A percentile compares a stretch with the other conserved stretches of the same genome.
Conservation (phyloP, 2,113 vertebrate genomes). For the Alethe diademata region DNA sequence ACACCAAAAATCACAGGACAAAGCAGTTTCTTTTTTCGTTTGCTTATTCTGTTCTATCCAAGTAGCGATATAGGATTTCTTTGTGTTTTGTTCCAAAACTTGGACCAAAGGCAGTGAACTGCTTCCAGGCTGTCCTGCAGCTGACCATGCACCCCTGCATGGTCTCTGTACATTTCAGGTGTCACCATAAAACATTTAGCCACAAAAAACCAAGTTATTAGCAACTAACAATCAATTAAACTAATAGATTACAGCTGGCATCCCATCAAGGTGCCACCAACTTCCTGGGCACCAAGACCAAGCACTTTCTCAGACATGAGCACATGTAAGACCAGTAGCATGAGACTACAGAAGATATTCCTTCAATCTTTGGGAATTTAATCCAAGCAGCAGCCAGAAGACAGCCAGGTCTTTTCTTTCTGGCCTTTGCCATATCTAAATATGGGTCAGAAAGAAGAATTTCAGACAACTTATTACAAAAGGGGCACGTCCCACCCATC, state of each 20-base stretch:
- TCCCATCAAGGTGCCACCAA: not conserved
- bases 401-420: not conserved
- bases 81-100: not conserved
- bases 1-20: not conserved
- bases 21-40: not conserved
- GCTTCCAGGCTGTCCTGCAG: not conserved
- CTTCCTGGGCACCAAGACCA: not conserved
- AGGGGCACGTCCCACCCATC: not conserved
- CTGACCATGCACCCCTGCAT: not conserved
- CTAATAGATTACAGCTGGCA: accelerated
- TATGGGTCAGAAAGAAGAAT: not conserved
- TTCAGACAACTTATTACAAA: not conserved
- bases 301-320: not conserved
- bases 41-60: not conserved
- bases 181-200: not conserved
- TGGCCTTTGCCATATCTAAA: not conserved
- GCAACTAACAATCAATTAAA: not conserved
- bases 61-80: not conserved
- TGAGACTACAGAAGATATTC: not conserved
- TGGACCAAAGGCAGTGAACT: not conserved
- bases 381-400: not conserved
- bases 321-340: not conserved
- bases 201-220: not conserved
- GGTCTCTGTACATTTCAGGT: not conserved
- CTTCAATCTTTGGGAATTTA: not conserved